phyloP scores from a whole-genome alignment of 2,888 invertebrate species.

The Diadromus collaris region DNA sequence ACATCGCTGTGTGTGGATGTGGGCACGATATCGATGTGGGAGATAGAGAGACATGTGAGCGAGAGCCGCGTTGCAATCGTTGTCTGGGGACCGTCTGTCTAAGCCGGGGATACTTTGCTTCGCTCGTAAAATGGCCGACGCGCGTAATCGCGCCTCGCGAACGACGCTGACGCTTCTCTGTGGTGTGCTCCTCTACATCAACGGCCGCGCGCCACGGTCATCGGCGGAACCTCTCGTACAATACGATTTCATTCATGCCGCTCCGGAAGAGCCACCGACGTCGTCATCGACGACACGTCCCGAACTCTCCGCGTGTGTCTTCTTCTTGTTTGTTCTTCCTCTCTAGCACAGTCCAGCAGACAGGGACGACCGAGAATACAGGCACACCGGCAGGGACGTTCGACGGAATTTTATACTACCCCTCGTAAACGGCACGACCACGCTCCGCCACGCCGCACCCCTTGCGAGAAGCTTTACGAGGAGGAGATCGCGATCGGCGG shows the following conservation, averaged over 20 bases:
- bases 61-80: conserved; percentile 38
- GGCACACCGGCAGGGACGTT: conserved; percentile 28
- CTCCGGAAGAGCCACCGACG: conserved; percentile 26
- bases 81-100: conserved; percentile 68
- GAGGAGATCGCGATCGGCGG: conserved; percentile 55
- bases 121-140: conserved; percentile 65
- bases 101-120: conserved; percentile 58
- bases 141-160: conserved; percentile 55
- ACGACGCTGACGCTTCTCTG: conserved; percentile 20
- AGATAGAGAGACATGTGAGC: conserved; percentile 17
- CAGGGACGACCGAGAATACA: conserved; percentile 27
- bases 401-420: conserved; percentile 67
- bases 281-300: conserved; percentile 24
- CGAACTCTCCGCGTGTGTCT: conserved; percentile 4
- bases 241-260: conserved; percentile 67
- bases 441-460: conserved; percentile 50
- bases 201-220: conserved; percentile 4
- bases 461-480: conserved; percentile 59
- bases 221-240: conserved; percentile 49
- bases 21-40: conserved; percentile 1
- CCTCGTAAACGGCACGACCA: conserved; percentile 64
- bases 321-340: conserved; percentile 9
- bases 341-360: not conserved
- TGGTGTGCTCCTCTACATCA: conserved; percentile 22
- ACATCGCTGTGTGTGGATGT: not conserved